Base-by-base conservation (phyloP, 2,113 vertebrate species). In the Boleophthalmus pectinirostris region DNA sequence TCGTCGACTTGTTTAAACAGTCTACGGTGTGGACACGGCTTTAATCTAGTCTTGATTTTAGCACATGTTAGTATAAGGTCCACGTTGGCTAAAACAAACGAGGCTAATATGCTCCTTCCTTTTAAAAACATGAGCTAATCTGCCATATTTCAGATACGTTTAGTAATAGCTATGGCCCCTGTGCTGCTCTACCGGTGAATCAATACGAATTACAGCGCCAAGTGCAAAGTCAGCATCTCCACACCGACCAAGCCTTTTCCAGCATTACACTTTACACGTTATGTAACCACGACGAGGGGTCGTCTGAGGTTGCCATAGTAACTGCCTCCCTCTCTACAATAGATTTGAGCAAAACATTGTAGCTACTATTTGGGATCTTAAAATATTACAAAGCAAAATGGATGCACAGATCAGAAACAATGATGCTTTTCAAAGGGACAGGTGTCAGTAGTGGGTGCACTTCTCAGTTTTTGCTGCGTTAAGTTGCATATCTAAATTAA, bases 241-340 rank as follows among this genome's bases (percentile, higher is more conserved):
- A 7, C 25, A 9, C 11, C 25, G 33, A 23, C 51, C 7, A 16
- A 54, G 51, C 69, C 66, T 12, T 71, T 46, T 66, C 66, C 66
- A 83, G 77, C 75, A 81, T 78, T 78, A 84, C 73, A 38, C 33
- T 80, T 81, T 69, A 69, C 53, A 82, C 81, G 90, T 94, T 86
- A 90, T 88, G 88, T 92, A 85, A 93, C 73, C 79, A 15, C 66
- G 20, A 12, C 71, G 54, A 66, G 45, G 25, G 8, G 15, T 58
- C 68, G 49, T 23, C 16, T 10, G 66, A 60, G 49, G 88, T 92
- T 92, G 72, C 83, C 74, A 69, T 58, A 85, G 86, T 80, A 87
- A 89, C 88, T 64, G 80, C 83, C 75, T 89, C 85, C 82, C 23
- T 46, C 38, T 43, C 73, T 45, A 45, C 58, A 43, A 68, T 63